phyloP scores from a whole-genome alignment of 2,113 vertebrate genomes.

The Chaetorhynchus papuensis region DNA sequence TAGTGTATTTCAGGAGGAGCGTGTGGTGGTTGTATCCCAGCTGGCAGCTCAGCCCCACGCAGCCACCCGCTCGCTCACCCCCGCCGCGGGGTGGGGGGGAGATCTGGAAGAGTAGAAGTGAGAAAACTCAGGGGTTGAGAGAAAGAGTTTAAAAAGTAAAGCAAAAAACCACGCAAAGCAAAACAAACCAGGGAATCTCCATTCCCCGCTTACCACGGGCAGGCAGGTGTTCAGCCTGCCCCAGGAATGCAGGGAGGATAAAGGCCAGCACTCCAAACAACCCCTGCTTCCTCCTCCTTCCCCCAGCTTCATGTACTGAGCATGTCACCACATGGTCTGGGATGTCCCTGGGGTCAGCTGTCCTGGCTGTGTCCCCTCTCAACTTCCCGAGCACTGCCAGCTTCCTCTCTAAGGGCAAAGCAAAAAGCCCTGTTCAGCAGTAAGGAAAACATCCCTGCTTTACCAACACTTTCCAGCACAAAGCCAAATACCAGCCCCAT shows the following conservation, averaged over 20 bases:
- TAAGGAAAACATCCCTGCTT: not conserved
- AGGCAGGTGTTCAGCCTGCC: not conserved
- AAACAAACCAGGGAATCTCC: not conserved
- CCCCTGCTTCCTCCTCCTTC: not conserved
- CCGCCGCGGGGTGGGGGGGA: not conserved
- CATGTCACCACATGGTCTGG: not conserved
- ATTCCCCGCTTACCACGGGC: accelerated
- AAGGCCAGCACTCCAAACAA: not conserved
- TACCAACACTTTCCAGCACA: not conserved
- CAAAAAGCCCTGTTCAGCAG: not conserved
- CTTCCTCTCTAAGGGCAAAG: not conserved
- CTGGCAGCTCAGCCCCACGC: not conserved
- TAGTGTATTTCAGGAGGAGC: not conserved
- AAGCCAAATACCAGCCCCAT: not conserved
- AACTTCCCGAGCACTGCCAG: not conserved
- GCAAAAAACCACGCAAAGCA: not conserved
- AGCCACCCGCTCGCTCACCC: not conserved
- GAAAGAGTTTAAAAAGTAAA: not conserved
- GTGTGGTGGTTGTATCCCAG: not conserved
- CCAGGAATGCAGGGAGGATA: not conserved
- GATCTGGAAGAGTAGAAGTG: not conserved
- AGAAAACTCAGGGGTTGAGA: not conserved
- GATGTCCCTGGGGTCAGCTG: not conserved
- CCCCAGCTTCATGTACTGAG: not conserved
- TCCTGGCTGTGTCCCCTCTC: not conserved